phyloP scores from a whole-genome alignment of 2,888 invertebrate genomes.

The Atrina japonica region DNA sequence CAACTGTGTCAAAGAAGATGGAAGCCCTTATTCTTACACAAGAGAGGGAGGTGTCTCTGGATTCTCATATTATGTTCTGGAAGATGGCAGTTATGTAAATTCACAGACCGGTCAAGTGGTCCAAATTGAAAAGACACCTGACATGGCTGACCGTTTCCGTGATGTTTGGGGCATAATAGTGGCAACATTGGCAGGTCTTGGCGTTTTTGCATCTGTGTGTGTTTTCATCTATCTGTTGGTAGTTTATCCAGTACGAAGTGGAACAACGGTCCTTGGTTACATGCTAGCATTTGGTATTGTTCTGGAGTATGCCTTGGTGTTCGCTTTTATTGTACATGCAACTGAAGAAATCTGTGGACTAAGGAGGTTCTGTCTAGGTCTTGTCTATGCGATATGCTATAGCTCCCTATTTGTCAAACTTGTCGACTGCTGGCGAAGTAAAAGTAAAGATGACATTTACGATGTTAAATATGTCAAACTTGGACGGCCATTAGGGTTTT shows the following conservation, averaged over 20 bases:
- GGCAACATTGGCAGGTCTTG: slow-evolving; percentile 77
- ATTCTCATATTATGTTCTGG: slow-evolving; percentile 48
- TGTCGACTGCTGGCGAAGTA: slow-evolving; percentile 80
- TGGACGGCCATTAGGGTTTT: slow-evolving; percentile 78
- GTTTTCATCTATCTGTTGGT: slow-evolving; percentile 80
- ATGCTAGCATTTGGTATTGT: slow-evolving; percentile 81
- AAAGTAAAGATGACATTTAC: slow-evolving; percentile 67
- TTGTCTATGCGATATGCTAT: slow-evolving; percentile 81
- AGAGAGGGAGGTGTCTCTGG: slow-evolving; percentile 47
- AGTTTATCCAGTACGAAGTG: slow-evolving; percentile 79
- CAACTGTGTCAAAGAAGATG: slow-evolving; percentile 54
- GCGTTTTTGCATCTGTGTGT: slow-evolving; percentile 78
- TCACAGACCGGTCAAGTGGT: slow-evolving; percentile 63
- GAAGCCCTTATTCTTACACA: slow-evolving; percentile 38
- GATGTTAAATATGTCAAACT: slow-evolving; percentile 72
- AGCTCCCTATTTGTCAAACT: slow-evolving; percentile 81
- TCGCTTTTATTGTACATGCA: slow-evolving; percentile 80
- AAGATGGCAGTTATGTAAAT: slow-evolving; percentile 71
- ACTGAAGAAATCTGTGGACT: slow-evolving; percentile 79
- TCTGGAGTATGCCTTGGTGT: slow-evolving; percentile 80
- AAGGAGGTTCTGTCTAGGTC: slow-evolving; percentile 80
- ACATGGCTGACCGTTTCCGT: slow-evolving; percentile 65
- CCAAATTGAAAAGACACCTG: slow-evolving; percentile 56
- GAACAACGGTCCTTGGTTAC: slow-evolving; percentile 81
- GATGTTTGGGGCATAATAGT: slow-evolving; percentile 80